Percentiles rank a stretch among this genome's conserved stretches.
Evolutionary conservation across 2,888 invertebrate species (phyloP).

Genomic region (Lymantria monacha): DNA sequence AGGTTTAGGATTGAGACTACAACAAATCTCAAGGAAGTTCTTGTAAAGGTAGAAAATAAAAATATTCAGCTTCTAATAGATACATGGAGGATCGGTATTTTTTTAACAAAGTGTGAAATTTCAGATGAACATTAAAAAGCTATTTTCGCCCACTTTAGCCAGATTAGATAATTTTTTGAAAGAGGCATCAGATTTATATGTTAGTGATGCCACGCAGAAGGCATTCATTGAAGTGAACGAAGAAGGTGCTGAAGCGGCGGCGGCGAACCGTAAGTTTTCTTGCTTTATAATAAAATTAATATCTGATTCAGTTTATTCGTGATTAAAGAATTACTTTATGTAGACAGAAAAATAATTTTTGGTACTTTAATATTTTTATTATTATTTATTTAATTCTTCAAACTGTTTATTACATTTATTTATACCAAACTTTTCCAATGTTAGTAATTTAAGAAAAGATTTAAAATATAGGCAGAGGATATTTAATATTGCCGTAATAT

Average conservation of each 20-base stretch:
- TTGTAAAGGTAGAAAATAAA: slow-evolving; percentile 79
- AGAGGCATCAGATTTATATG: slow-evolving; percentile 60
- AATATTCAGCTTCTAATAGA: background rate
- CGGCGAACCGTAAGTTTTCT: slow-evolving; percentile 87
- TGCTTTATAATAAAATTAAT: background rate
- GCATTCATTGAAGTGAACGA: slow-evolving; percentile 93
- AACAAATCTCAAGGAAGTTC: slow-evolving; percentile 82
- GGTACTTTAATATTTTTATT: background rate
- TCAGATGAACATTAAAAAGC: slow-evolving; percentile 46
- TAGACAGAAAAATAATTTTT: slow-evolving; percentile 1
- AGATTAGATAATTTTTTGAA: slow-evolving; percentile 84
- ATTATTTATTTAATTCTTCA: background rate
- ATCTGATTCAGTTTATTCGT: background rate
- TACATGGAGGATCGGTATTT: background rate
- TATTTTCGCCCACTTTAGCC: slow-evolving; percentile 65
- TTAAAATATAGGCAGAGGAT: too few relatives aligned
- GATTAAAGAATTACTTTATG: background rate
- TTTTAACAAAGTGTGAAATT: slow-evolving; percentile 1
- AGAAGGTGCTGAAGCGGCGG: slow-evolving; percentile 92
- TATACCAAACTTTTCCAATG: slow-evolving; percentile 22
- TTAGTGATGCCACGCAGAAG: slow-evolving; percentile 89
- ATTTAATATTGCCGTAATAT: too few relatives aligned
- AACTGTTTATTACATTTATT: slow-evolving; percentile 1
- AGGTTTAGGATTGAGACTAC: slow-evolving; percentile 90
- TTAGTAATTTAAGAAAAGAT: background rate